Evolutionary conservation across 1,140 invertebrate species (phyloP).

Genomic region (Drosophila melanica): DNA sequence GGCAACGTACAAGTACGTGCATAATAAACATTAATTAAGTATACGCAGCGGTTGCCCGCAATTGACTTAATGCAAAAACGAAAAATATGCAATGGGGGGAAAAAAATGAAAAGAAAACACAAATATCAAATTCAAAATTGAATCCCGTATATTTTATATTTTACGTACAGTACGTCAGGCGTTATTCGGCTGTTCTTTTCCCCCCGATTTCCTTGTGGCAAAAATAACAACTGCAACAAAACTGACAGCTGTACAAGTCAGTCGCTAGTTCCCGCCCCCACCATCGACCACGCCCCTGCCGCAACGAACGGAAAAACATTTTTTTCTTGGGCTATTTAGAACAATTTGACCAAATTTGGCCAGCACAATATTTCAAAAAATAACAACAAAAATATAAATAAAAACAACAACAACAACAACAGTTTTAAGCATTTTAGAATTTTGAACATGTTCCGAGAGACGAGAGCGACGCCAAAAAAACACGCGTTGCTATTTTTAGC

Average conservation of each 20-base stretch:
- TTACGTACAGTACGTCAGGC: neutral
- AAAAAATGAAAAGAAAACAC: conserved; percentile 15
- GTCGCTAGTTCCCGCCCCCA: neutral
- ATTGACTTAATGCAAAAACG: conserved; percentile 22
- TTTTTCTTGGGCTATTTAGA: conserved; percentile 52
- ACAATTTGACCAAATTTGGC: conserved; percentile 79
- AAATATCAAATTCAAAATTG: conserved; percentile 2
- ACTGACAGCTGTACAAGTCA: conserved; percentile 28
- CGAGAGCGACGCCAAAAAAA: conserved; percentile 33
- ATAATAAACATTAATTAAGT: conserved; percentile 53
- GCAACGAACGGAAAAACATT: no score
- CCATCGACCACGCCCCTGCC: no score
- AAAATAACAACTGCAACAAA: neutral
- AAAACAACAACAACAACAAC: conserved; percentile 31
- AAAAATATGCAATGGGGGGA: conserved; percentile 8
- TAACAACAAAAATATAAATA: conserved; percentile 1
- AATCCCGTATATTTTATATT: conserved; percentile 2
- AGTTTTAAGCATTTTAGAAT: conserved; percentile 30
- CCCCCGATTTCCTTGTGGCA: no score
- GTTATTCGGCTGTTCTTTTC: neutral
- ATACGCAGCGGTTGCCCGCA: conserved; percentile 55
- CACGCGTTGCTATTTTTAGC: conserved; percentile 80
- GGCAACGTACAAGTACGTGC: neutral
- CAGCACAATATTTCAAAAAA: conserved; percentile 61
- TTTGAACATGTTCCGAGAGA: conserved; percentile 38